Percentiles rank a stretch among this genome's conserved stretches.
phyloP scores from a whole-genome alignment of 1,140 invertebrate genomes.

The Drepana arcuata region DNA sequence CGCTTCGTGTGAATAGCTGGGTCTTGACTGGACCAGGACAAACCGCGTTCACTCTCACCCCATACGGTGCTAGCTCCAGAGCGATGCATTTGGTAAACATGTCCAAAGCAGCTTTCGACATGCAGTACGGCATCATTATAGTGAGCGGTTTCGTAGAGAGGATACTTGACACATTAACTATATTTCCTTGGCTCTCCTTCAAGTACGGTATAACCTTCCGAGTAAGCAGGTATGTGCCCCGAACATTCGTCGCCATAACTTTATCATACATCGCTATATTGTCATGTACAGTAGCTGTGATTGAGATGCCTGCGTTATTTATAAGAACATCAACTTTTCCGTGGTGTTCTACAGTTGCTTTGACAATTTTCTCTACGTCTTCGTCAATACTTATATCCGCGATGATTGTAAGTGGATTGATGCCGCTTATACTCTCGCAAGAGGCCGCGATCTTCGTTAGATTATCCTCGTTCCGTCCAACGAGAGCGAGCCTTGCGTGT shows the following conservation, averaged over 20 bases:
- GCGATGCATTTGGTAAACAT: constrained; percentile 82
- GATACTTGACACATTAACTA: constrained; percentile 87
- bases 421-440: constrained; percentile 66
- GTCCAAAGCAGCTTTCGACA: constrained; percentile 87
- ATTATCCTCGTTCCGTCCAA: constrained; percentile 39
- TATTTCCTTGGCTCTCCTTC: constrained; percentile 78
- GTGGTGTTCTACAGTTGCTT: constrained; percentile 73
- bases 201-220: constrained; percentile 82
- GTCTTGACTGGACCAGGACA: constrained; percentile 83
- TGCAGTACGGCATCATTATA: constrained; percentile 78
- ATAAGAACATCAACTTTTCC: constrained; percentile 79
- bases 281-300: constrained; percentile 71
- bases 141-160: constrained; percentile 76
- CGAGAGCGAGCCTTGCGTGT: constrained; percentile 31
- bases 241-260: constrained; percentile 81
- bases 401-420: constrained; percentile 64
- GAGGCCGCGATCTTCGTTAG: constrained; percentile 66
- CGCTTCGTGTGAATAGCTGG: constrained; percentile 76
- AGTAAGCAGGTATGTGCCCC: constrained; percentile 81
- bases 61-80: constrained; percentile 77
- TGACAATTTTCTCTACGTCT: constrained; percentile 75
- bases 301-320: constrained; percentile 83
- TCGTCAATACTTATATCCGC: constrained; percentile 79
- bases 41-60: constrained; percentile 83
- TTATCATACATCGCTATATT: constrained; percentile 79